These are phyloP conservation scores for Talpa occidentalis DNA, from an alignment of 2,113 vertebrate genomes.

Conservation along the genomic window DNA sequence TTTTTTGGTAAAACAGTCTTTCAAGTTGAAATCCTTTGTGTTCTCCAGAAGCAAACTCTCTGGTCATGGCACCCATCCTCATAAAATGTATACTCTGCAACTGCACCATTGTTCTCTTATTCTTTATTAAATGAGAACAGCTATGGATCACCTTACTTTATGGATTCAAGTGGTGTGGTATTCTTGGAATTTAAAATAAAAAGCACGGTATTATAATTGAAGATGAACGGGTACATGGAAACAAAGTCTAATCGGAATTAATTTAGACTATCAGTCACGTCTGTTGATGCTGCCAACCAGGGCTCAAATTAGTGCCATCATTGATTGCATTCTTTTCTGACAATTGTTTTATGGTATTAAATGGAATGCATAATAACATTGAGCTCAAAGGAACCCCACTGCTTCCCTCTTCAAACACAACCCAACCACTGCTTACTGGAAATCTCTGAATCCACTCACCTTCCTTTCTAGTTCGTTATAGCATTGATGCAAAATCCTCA, in stretches of 20 bases:
- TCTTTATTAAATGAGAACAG: not conserved
- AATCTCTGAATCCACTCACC: conserved; percentile 34
- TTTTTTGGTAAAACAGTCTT: not conserved
- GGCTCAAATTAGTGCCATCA: conserved; percentile 13
- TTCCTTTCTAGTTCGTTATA: conserved; percentile 39
- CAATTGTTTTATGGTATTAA: conserved; percentile 55
- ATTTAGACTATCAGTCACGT: conserved; percentile 45
- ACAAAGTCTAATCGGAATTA: conserved; percentile 39
- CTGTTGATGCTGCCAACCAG: not conserved
- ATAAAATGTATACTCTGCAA: not conserved
- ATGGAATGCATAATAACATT: conserved; percentile 28
- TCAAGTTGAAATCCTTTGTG: not conserved
- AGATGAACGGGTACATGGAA: not conserved
- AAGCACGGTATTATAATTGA: conserved; percentile 1
- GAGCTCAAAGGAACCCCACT: conserved; percentile 23
- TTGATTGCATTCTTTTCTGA: conserved; percentile 22
- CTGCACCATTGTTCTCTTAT: not conserved
- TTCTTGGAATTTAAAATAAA: conserved; percentile 37
- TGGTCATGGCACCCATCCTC: not conserved
- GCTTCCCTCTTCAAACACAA: not conserved
- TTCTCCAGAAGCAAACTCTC: not conserved
- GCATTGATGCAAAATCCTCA: conserved; percentile 37
- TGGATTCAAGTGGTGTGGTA: not conserved
- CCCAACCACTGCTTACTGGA: not conserved
- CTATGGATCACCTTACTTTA: conserved; percentile 15